Evolutionary conservation across 2,888 invertebrate genomes (phyloP), one percentile per base, ranked within the genome.

Genomic region (Conistra vaccinii): DNA sequence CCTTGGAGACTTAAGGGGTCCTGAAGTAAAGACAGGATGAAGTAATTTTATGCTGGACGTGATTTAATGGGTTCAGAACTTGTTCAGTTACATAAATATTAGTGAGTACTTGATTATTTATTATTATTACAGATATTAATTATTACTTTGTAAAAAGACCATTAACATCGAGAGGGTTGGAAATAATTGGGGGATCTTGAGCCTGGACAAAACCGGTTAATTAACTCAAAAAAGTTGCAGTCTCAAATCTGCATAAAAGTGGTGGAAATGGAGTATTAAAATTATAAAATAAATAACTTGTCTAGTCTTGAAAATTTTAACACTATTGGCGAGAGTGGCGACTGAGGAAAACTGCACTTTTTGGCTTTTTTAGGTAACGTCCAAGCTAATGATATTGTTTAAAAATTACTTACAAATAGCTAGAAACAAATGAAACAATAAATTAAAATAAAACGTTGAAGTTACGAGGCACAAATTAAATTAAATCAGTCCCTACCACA

Each of bases 21-120:
- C 74, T 76, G 62, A 69, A 67, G 12, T 62, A 45, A 62, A 6
- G 39, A 76, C 72, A 75, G 77, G 77, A 83, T 62, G 73, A 51
- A 17, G 32, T 70, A 17, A 78, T 77, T 72, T 67, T 32, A n/a
- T n/a, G 32, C 10, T 66, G 14, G 57, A 63, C 12, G 32, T 51
- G 5, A 48, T 35, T 69, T 73, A 39, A 53, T 39, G 10, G 14
- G 17, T 35, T 57, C 29, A 45, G 35, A 39, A 53, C 32, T 10
- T 12, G 17, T 35, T 57, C 29, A 45, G 35, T 58, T 60, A 73
- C 7, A 14, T 51, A 26, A n/a, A 29, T 3, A 14, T 45, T n/a
- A 26, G 29, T 12, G 12, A 23, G 29, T 12, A 53, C n/a, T 12
- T 53, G 12, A n/a, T 26, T 26, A 17, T 9, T 35, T 2, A 26